Conservation (phyloP, 2,113 vertebrate genomes). For the Myocastor coypus region DNA sequence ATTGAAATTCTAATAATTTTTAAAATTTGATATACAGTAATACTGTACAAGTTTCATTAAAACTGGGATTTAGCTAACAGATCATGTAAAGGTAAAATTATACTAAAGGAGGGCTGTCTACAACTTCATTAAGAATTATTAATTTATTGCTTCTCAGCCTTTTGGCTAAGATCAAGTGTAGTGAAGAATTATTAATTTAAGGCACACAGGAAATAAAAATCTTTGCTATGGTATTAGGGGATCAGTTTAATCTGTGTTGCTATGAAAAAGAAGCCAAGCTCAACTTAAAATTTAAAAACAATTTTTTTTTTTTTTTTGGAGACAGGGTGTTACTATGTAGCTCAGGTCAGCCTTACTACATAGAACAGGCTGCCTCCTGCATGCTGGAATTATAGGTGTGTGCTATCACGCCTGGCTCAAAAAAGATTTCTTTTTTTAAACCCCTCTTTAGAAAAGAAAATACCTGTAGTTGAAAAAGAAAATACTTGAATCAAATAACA, state of each 20-base stretch:
- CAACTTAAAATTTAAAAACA: background rate
- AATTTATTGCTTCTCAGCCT: too few relatives aligned
- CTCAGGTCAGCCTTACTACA: background rate
- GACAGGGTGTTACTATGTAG: background rate
- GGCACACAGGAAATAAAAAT: background rate
- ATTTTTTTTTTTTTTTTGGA: background rate
- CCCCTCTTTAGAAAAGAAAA: conserved; percentile 32
- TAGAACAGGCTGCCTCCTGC: background rate
- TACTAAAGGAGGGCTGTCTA: background rate
- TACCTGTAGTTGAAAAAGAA: conserved; percentile 50
- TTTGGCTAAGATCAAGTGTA: too few relatives aligned
- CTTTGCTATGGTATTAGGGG: background rate
- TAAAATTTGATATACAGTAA: background rate
- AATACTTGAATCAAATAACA: conserved; percentile 33
- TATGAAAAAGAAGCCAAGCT: conserved; percentile 39
- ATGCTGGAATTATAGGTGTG: background rate
- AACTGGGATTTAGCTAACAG: conserved; percentile 7
- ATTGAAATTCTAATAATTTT: background rate
- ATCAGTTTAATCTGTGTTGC: background rate
- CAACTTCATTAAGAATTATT: background rate
- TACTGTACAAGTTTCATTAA: conserved; percentile 15
- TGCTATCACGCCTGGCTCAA: background rate
- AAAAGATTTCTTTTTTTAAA: background rate
- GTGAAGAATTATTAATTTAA: background rate
- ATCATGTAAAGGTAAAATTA: background rate